Base-by-base conservation (phyloP, 2,113 vertebrate species). In the Arothron firmamentum region DNA sequence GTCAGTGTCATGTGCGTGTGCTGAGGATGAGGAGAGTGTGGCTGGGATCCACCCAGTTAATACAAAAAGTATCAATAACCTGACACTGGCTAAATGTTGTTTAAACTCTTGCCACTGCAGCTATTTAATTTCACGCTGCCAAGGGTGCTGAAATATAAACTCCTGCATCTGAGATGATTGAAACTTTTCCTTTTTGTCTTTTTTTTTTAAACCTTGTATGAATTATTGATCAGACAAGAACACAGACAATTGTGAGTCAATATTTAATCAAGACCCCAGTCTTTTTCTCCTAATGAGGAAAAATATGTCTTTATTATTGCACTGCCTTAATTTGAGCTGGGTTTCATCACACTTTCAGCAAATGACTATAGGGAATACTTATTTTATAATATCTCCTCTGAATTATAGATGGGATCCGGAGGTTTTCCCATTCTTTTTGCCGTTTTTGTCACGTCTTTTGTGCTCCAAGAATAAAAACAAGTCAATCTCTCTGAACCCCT, bases 221-320 rank as follows among this genome's bases (percentile, higher is more conserved):
- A 90, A 90, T 87, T 84, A 89, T 88, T 88, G 81, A 91, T 88
- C 52, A 67, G 74, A 80, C 59, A 79, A 70, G 64, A 82, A 82
- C 70, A 86, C 71, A 85, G 82, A 85, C 74, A 61, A 86, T 77
- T n/a, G 6, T 6, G 11, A 77, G 86, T 89, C 88, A 89, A 90
- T 91, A 85, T 90, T 89, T 90, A 87, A 90, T 91, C 80, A 88
- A 68, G 70, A 65, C 68, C 17, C 46, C 62, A 68, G 58, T 69
- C 57, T 65, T 80, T 84, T 56, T 76, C 64, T 58, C 50, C 75
- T 59, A 65, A 81, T 76, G 67, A 78, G 52, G 58, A 52, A 62
- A 59, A 59, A 79, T 74, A 75, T 64, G 71, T 87, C 74, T 84
- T 80, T 78, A 83, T 88, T 77, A 82, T 71, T 70, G 75, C n/a